Percentiles rank a stretch among this genome's conserved stretches.
These are phyloP conservation scores for Cichlasoma orientale DNA, from an alignment of 2,797 vertebrate species.

Conservation along the genomic window DNA sequence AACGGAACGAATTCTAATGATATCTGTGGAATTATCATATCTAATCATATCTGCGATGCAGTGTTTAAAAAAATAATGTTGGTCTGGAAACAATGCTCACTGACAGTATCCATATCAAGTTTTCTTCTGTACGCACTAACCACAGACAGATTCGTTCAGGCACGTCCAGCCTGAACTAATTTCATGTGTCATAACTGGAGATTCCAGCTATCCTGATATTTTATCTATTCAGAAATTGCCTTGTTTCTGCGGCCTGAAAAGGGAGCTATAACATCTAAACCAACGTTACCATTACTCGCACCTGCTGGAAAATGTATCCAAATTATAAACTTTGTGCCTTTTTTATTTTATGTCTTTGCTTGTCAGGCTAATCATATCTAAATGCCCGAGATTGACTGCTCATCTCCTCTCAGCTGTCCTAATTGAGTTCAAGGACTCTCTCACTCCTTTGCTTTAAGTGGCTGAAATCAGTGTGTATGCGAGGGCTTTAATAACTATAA, in stretches of 20 bases:
- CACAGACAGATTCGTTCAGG: background rate
- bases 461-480: constrained; percentile 49
- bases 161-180: constrained; percentile 2
- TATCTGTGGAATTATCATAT: background rate
- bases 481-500: constrained; percentile 82
- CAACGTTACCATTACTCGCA: background rate
- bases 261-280: background rate
- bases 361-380: background rate
- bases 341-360: background rate
- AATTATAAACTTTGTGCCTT: background rate
- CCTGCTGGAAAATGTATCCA: background rate
- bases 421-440: constrained; percentile 58
- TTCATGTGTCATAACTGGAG: constrained; percentile 3
- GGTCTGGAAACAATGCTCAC: background rate
- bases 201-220: background rate
- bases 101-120: background rate
- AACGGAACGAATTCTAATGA: background rate
- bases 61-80: background rate
- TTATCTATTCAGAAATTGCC: background rate
- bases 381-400: constrained; percentile 38
- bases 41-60: background rate
- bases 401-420: constrained; percentile 52
- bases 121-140: background rate
- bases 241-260: background rate
- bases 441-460: constrained; percentile 52